Evolutionary conservation across 2,797 vertebrate species (phyloP).

Genomic region (Leptatherina wallacei): DNA sequence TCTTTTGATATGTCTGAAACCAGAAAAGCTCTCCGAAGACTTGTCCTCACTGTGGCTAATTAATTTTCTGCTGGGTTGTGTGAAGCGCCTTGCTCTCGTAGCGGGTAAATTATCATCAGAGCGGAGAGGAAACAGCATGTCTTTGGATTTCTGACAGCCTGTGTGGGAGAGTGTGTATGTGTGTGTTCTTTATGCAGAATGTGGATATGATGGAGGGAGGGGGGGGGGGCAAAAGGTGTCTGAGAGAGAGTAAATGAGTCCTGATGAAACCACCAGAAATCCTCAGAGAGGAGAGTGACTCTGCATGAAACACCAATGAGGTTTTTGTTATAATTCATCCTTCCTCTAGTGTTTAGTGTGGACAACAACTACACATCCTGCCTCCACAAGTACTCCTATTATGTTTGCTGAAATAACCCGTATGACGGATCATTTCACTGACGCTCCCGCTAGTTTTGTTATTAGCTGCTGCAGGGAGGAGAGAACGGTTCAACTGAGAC

Average conservation of each 20-base stretch:
- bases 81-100: constrained; percentile 30
- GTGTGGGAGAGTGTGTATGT: constrained; percentile 33
- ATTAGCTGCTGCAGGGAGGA: constrained; percentile 14
- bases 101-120: constrained; percentile 43
- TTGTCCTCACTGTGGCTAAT: constrained; percentile 43
- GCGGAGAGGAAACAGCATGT: constrained; percentile 33
- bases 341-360: constrained; percentile 12
- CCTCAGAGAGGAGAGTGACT: constrained; percentile 17
- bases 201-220: constrained; percentile 9
- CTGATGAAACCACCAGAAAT: constrained; percentile 65
- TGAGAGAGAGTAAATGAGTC: constrained; percentile 46
- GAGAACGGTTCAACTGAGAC: constrained; percentile 9
- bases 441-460: background rate
- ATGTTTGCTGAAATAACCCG: background rate
- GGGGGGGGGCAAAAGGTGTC: constrained; percentile 16
- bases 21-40: constrained; percentile 28
- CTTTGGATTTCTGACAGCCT: constrained; percentile 51
- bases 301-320: constrained; percentile 29
- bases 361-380: constrained; percentile 1
- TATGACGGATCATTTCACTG: constrained; percentile 3
- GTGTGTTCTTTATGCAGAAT: constrained; percentile 22
- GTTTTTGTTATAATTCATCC: constrained; percentile 30
- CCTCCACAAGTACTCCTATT: background rate
- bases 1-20: constrained; percentile 39
- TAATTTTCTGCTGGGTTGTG: constrained; percentile 51